A percentile compares a stretch with the other conserved stretches of the same genome.
phyloP scores from a whole-genome alignment of 2,888 invertebrate genomes.

The Xanthorhoe designata region DNA sequence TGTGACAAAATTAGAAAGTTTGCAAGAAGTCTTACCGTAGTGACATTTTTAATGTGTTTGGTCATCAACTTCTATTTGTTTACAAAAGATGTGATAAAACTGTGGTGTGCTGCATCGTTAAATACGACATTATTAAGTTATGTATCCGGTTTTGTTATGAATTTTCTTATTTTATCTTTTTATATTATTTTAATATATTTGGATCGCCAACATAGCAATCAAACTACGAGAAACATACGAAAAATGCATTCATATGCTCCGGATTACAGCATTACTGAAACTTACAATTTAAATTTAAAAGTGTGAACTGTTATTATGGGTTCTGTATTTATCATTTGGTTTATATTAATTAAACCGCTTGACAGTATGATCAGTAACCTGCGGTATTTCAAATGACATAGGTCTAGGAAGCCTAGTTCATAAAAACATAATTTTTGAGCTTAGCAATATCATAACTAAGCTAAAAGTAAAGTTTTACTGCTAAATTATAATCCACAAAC shows the following conservation, averaged over 20 bases:
- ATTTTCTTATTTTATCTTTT: conserved; percentile 65
- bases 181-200: conserved; percentile 66
- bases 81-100: conserved; percentile 66
- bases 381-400: too few relatives aligned
- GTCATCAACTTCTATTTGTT: conserved; percentile 72
- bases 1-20: conserved; percentile 71
- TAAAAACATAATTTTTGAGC: not conserved
- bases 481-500: not conserved
- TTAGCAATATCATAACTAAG: not conserved
- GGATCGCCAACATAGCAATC: conserved; percentile 59
- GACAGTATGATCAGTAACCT: too few relatives aligned
- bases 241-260: conserved; percentile 38
- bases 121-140: conserved; percentile 59
- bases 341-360: not conserved
- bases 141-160: conserved; percentile 66
- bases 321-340: not conserved
- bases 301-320: conserved; percentile 5
- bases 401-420: not conserved
- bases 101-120: conserved; percentile 65
- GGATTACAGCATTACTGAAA: conserved; percentile 55
- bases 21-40: conserved; percentile 68
- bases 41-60: conserved; percentile 74
- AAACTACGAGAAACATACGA: conserved; percentile 47
- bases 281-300: conserved; percentile 25
- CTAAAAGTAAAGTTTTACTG: not conserved